Conservation (phyloP, 2,797 vertebrate species). For the Liasis olivaceus region DNA sequence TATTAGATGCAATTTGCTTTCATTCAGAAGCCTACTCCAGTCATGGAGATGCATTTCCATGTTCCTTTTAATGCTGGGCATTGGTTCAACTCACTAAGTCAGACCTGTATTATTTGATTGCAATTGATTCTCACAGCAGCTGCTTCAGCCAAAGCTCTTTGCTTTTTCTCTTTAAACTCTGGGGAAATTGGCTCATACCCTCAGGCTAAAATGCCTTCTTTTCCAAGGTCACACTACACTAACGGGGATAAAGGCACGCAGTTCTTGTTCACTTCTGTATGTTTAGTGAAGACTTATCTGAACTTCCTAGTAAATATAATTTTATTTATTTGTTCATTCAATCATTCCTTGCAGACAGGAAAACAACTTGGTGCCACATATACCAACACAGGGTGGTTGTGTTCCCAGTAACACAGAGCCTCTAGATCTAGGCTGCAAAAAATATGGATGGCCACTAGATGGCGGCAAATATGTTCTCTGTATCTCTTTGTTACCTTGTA, state of each 20-base stretch:
- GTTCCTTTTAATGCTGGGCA: background rate
- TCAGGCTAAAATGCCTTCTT: background rate
- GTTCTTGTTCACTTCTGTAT: background rate
- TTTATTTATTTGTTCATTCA: background rate
- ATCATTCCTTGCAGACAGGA: background rate
- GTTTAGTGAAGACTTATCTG: background rate
- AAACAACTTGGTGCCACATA: background rate
- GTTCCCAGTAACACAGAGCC: background rate
- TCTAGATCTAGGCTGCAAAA: background rate
- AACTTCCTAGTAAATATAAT: background rate
- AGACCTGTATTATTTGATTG: background rate
- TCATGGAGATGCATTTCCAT: background rate
- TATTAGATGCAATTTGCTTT: background rate
- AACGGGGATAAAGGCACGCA: background rate
- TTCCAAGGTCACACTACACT: background rate
- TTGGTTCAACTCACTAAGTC: background rate
- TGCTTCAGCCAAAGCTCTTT: background rate
- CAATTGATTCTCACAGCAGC: background rate
- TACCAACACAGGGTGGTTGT: background rate
- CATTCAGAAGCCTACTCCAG: background rate
- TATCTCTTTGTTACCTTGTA: background rate
- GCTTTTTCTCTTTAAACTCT: background rate
- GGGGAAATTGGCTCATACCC: background rate
- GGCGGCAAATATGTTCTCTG: background rate
- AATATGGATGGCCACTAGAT: background rate